Base-by-base conservation (phyloP, 2,797 vertebrate genomes). In the Clarias platycephalus region DNA sequence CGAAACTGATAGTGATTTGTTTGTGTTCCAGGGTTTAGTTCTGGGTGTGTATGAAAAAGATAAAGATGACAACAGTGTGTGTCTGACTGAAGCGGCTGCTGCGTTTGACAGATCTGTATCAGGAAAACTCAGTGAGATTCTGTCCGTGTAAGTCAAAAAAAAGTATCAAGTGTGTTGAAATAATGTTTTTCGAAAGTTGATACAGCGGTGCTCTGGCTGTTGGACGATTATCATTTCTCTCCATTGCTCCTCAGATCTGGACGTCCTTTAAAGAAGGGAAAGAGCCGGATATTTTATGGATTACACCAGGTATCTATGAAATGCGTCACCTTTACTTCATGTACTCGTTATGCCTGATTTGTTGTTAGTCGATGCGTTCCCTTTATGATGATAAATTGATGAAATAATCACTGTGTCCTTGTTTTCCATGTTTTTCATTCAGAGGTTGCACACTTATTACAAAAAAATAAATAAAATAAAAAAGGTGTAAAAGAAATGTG, bases 191-290 rank as follows among this genome's bases (percentile, higher is more conserved):
- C 2, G 3, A 53, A 53, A 53, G 3, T 15, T 15, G 44, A 6
- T 26, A 26, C 24, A 72, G 70, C 5, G 8, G 40, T 12, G 3
- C 44, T 16, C 2, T n/a, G 40, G n/a, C 13, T 53, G 40, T 49
- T 53, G 26, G 8, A 53, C 5, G 18, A 9, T 75, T 31, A 20
- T 60, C 31, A 60, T 77, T 8, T 24, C 8, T 34, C 4, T 24
- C 9, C 0, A 37, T 20, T 57, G 18, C 3, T 84, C 72, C 88
- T 68, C 91, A 99, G 98, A 89, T 98, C 96, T 83, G 97, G 98
- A 74, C 96, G 97, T 79, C 88, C 95, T 9, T 91, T 98, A 82
- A 99, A 98, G 92, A 96, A 96, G 89, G 97, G 97, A 84, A 98
- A 97, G 94, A 96, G 93, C 72, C 95, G 96, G 40, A 18, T 96